Percentiles rank a stretch among this genome's conserved stretches.
phyloP scores from a whole-genome alignment of 2,797 vertebrate species.

The Sus cebifrons region DNA sequence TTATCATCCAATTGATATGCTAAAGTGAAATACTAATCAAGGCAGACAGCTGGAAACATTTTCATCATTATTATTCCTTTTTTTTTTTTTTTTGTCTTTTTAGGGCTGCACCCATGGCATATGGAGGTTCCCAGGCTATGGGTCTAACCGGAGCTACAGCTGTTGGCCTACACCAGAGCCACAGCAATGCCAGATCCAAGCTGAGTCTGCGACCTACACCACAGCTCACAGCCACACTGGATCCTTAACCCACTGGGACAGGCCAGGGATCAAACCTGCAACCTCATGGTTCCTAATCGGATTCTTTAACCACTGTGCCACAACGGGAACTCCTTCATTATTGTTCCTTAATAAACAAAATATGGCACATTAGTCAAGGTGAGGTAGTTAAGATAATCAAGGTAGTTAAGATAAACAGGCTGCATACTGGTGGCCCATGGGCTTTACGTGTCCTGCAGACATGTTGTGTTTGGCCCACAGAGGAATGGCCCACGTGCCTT shows the following conservation, averaged over 20 bases:
- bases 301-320: too few species aligned
- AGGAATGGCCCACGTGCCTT: background rate
- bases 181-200: too few species aligned
- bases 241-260: too few species aligned
- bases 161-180: too few species aligned
- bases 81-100: too few species aligned
- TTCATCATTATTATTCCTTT: background rate
- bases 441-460: conserved; percentile 17
- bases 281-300: too few species aligned
- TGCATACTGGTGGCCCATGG: background rate
- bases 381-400: background rate
- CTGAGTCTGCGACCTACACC: too few species aligned
- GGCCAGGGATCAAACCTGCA: too few species aligned
- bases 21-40: conserved; percentile 63
- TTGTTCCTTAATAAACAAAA: conserved; percentile 66
- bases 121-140: too few species aligned
- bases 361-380: background rate
- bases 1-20: background rate
- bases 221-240: too few species aligned
- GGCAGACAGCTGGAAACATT: conserved; percentile 14
- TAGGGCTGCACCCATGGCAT: too few species aligned
- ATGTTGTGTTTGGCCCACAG: background rate
- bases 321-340: background rate
- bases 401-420: background rate
- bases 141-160: too few species aligned